A percentile compares a stretch with the other conserved stretches of the same genome.
These are phyloP conservation scores for Myopa tessellatipennis DNA, from an alignment of 2,888 invertebrate genomes.

Conservation along the genomic window DNA sequence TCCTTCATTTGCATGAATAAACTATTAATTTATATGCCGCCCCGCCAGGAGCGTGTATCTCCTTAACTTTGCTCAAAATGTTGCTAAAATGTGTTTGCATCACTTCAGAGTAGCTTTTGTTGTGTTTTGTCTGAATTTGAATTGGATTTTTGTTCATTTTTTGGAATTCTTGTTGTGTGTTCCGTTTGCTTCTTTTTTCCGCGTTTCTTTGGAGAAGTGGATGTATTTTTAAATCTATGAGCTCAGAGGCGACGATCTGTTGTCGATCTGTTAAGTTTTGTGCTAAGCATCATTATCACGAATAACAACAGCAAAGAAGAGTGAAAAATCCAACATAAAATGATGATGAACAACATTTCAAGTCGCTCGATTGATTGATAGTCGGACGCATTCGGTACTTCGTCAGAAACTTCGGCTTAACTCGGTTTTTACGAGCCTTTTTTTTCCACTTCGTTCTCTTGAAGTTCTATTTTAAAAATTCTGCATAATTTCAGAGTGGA, in stretches of 20 bases:
- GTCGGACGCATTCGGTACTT: not conserved
- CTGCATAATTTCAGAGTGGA: not conserved
- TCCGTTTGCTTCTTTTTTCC: not conserved
- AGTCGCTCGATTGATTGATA: not conserved
- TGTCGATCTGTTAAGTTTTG: conserved; percentile 7
- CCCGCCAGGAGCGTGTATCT: not conserved
- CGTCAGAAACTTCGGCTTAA: not conserved
- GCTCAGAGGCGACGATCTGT: not conserved
- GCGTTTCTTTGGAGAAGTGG: not conserved
- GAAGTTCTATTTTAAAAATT: not conserved
- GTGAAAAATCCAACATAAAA: not conserved
- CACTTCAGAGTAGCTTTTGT: not conserved
- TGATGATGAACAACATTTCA: not conserved
- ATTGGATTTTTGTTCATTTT: not conserved
- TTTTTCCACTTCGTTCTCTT: not conserved
- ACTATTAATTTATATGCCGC: not conserved
- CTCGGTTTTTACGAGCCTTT: not conserved
- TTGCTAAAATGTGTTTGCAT: not conserved
- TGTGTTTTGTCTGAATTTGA: not conserved
- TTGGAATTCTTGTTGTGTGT: not conserved
- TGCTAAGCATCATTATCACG: not conserved
- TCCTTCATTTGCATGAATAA: conserved; percentile 1
- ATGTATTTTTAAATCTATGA: conserved; percentile 30
- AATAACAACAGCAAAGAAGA: not conserved
- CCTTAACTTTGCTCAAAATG: not conserved